Evolutionary conservation across 2,888 invertebrate genomes (phyloP).

Genomic region (Sarcophaga caerulescens): DNA sequence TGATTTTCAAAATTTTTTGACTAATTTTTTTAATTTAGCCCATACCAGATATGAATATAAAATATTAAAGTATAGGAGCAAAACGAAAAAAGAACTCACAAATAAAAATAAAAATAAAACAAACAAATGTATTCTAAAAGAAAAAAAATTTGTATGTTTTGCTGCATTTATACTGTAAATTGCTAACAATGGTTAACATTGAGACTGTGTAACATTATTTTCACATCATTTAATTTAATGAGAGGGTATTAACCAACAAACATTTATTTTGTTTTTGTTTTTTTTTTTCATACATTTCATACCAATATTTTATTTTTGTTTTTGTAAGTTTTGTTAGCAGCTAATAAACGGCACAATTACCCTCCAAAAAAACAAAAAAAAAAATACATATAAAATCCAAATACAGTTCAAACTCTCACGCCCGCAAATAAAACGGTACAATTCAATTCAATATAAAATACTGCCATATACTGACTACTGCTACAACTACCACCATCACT

Average conservation of each 20-base stretch:
- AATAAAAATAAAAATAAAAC: constrained; percentile 23
- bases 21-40: too few species aligned
- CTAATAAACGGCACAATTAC: constrained; percentile 61
- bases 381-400: constrained; percentile 8
- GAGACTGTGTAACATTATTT: constrained; percentile 74
- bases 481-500: background rate
- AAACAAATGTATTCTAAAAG: background rate
- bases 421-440: constrained; percentile 8
- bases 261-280: constrained; percentile 33
- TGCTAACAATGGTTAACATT: constrained; percentile 47
- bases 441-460: constrained; percentile 24
- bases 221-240: constrained; percentile 79
- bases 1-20: too few species aligned
- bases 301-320: constrained; percentile 36
- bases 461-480: constrained; percentile 1
- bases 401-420: constrained; percentile 49
- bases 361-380: background rate
- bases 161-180: constrained; percentile 28
- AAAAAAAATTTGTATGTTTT: background rate
- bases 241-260: constrained; percentile 62
- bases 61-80: too few species aligned
- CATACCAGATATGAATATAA: too few species aligned
- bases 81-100: background rate
- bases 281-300: background rate
- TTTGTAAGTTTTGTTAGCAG: constrained; percentile 52